Percentiles rank a stretch among this genome's conserved stretches.
Evolutionary conservation across 23 tunicate genomes (phyloP).

Genomic region (Corella eumyota): DNA sequence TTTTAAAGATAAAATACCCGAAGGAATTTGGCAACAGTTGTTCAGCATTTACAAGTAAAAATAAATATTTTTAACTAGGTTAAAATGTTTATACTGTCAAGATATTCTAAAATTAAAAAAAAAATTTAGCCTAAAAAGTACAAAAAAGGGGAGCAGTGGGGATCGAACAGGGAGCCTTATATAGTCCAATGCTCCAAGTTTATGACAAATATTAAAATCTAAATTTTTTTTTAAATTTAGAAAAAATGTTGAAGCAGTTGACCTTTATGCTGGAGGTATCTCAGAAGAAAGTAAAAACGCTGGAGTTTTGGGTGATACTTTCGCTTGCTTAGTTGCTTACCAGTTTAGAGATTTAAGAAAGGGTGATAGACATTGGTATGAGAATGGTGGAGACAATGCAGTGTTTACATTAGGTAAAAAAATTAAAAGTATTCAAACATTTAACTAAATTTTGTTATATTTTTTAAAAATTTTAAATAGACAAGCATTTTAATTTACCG

Average conservation of each 20-base stretch:
- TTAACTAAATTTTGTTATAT: neutral
- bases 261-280: slow-evolving; percentile 63
- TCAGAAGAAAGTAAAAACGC: slow-evolving; percentile 35
- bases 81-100: no score
- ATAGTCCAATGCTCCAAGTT: no score
- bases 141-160: no score
- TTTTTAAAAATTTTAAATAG: neutral
- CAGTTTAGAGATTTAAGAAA: slow-evolving; percentile 64
- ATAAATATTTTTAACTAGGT: no score
- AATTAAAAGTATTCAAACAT: neutral
- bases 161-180: no score
- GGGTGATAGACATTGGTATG: slow-evolving; percentile 79
- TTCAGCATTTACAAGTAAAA: slow-evolving; percentile 2
- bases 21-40: neutral
- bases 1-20: slow-evolving; percentile 30
- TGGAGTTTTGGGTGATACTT: slow-evolving; percentile 65
- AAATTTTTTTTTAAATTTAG: neutral
- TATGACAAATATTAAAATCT: neutral
- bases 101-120: no score
- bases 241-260: slow-evolving; percentile 66
- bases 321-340: slow-evolving; percentile 54
- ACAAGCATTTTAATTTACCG: no score
- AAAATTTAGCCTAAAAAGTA: no score
- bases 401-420: no score
- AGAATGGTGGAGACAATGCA: slow-evolving; percentile 61